Evolutionary conservation across 2,888 invertebrate genomes (phyloP), one percentile per base, ranked within the genome.

Genomic region (Apomyelois bistriatella): DNA sequence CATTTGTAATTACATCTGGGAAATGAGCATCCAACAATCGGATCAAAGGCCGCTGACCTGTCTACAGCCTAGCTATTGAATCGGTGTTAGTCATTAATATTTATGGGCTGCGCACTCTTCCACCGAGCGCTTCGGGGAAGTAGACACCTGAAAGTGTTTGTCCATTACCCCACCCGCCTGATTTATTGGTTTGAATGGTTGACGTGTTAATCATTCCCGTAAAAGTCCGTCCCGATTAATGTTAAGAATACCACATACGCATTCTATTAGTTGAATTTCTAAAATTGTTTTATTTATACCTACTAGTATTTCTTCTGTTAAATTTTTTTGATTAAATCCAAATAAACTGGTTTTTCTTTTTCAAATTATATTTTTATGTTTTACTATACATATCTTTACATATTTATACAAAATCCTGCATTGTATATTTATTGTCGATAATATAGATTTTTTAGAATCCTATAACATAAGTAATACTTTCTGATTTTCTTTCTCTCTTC

Each of bases 81-180:
- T 82, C 77, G 74, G 70, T 76, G 78, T 78, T 79, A 79, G 83
- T 82, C 85, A 88, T 89, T 83, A 87, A 89, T 89, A 88, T 88
- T 88, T 85, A 88, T 86, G 78, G 77, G 65, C 64, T 66, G 76
- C 65, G 66, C 79, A 75, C 78, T 81, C 78, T 76, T 79, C 74
- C 72, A 76, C 67, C 72, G 64, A 76, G 65, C 77, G 74, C 78
- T 84, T 82, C 82, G 76, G 70, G 77, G 83, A 85, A 84, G 73
- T 68, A 72, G 62, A 64, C 74, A 76, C 76, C 74, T 78, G 68
- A 71, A 73, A 68, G 71, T 72, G 79, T 76, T 80, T 81, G 75
- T 78, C 76, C 76, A 77, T 79, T 80, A 71, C 68, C 70, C 76
- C 71, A 70, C 65, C 65, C 71, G 63, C 60, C 56, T 66, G 60